Conservation (phyloP, 2,888 invertebrate species). For the Polietes domitor region DNA sequence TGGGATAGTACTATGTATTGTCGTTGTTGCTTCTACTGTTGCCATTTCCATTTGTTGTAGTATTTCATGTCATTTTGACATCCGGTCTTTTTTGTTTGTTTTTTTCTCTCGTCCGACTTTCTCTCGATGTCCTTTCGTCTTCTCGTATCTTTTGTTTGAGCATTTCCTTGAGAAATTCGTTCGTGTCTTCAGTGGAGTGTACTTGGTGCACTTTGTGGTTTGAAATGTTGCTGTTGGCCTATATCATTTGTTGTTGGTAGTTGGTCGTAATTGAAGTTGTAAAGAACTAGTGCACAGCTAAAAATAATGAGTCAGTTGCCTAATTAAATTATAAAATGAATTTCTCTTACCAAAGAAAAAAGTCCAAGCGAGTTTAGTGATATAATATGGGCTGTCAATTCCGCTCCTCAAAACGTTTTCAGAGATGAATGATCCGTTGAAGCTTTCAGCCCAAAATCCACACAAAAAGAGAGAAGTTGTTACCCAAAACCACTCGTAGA, state of each 20-base stretch:
- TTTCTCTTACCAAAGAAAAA: no score
- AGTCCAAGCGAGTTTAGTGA: no score
- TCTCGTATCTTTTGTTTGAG: not conserved
- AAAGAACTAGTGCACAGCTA: no score
- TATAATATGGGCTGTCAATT: no score
- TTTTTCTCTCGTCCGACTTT: not conserved
- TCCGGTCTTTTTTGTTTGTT: conserved; percentile 6
- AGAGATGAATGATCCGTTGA: no score
- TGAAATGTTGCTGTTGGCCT: not conserved
- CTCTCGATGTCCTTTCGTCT: not conserved
- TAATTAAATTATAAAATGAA: no score
- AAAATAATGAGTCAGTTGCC: no score
- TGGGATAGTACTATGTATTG: conserved; percentile 3
- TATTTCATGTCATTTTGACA: conserved; percentile 26
- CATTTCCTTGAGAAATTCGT: not conserved
- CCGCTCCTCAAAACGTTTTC: no score
- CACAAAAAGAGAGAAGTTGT: no score
- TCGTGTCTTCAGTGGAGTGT: not conserved
- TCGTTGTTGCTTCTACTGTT: not conserved
- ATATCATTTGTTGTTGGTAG: not conserved
- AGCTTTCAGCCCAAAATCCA: no score
- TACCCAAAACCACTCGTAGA: no score
- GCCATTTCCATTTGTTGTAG: not conserved
- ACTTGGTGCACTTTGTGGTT: not conserved
- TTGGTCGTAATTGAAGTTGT: no score